Evolutionary conservation across 2,113 vertebrate species (phyloP), one percentile per base, ranked within the genome.

Genomic region (Crotalus tigris): DNA sequence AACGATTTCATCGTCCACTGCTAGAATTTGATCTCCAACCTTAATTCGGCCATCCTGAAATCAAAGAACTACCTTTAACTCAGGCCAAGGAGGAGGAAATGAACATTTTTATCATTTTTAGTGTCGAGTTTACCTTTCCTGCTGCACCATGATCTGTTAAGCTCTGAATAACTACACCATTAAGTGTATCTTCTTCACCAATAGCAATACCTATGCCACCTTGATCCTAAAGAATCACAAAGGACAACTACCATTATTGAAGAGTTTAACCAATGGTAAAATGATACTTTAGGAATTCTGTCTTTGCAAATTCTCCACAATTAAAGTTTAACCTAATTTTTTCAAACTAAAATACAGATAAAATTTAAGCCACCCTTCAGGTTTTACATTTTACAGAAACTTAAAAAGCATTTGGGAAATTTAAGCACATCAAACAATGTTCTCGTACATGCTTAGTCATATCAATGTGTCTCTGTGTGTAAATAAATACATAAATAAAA

Each of bases 1-100:
- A 95, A 98, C 98, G 57, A 98, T 96, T 97, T 99, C 98, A 94
- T 98, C 98, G 94, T 99, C 98, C 91, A 99, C 97, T 87, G 98
- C 97, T 90, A 98, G 95, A 92, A 99, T 98, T 86, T 95, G 97
- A 96, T 99, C 98, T 93, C 98, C 99, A 91, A 98, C 96, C 95
- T 98, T 98, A 93, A 98, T 97, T 91, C 97, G 97, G 57, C 97
- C 98, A 95, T 99, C 99, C 99, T 99, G 29, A 96, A 94, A 93
- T 46, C 95, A 95, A 54, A 0, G 87, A 15, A 85, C 94, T 88
- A 59, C 0, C 0, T 49, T 4, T 23, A 88, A 92, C 19, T 12
- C 55, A 9, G 23, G n/a, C 21, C 39, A 10, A 24, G 12, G 33
- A 39, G 54, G 7, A 17, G 33, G 10, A 85, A 21, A 26, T 29